Percentiles rank a stretch among this genome's conserved stretches.
These are phyloP conservation scores for Camponotus vicinus DNA, from an alignment of 1,140 invertebrate genomes.

Conservation along the genomic window DNA sequence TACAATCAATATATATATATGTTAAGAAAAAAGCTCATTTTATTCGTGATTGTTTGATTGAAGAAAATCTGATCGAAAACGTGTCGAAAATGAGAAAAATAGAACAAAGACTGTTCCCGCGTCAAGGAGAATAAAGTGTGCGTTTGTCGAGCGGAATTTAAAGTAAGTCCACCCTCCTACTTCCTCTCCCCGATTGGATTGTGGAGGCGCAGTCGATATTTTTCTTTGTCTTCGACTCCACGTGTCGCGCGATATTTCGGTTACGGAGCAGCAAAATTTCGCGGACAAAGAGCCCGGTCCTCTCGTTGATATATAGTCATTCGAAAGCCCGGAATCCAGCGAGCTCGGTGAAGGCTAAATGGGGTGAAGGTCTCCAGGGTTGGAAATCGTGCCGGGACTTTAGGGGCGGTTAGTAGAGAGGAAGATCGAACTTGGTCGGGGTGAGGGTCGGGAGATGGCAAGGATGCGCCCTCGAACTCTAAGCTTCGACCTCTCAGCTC, in stretches of 20 bases:
- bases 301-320: slow-evolving; percentile 64
- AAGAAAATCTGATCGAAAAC: neutral
- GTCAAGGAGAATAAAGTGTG: neutral
- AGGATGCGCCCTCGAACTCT: slow-evolving; percentile 38
- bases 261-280: slow-evolving; percentile 52
- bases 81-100: neutral
- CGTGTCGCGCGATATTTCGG: slow-evolving; percentile 58
- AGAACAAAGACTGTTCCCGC: neutral
- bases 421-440: slow-evolving; percentile 66
- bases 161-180: neutral
- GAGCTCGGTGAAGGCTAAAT: slow-evolving; percentile 86
- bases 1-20: neutral
- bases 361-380: slow-evolving; percentile 85
- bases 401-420: slow-evolving; percentile 64
- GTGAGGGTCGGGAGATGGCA: slow-evolving; percentile 55
- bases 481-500: neutral
- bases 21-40: neutral
- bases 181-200: neutral
- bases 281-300: slow-evolving; percentile 63
- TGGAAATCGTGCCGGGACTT: slow-evolving; percentile 65
- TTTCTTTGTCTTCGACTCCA: slow-evolving; percentile 52
- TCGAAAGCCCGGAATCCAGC: slow-evolving; percentile 78
- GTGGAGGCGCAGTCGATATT: slow-evolving; percentile 25
- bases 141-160: neutral
- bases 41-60: neutral